phyloP scores from a whole-genome alignment of 2,888 invertebrate genomes.

The Dichetophora obliterata region DNA sequence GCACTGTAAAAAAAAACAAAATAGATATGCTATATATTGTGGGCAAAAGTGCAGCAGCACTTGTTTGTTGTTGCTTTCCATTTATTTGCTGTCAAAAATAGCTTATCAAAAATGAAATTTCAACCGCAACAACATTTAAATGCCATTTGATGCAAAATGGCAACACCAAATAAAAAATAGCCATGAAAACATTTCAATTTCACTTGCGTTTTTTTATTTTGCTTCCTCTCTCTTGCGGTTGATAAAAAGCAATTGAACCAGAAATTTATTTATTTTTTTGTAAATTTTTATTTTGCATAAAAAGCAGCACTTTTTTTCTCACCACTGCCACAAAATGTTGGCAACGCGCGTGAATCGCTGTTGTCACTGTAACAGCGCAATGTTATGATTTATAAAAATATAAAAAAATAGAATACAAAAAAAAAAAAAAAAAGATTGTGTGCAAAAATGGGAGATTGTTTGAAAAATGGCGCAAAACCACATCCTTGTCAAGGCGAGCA shows the following conservation, averaged over 20 bases:
- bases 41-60: neutral
- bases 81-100: conserved; percentile 9
- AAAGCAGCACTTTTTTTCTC: too few relatives aligned
- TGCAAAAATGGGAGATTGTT: neutral
- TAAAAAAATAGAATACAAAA: neutral
- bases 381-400: too few relatives aligned
- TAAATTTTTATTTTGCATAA: too few relatives aligned
- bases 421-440: neutral
- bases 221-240: neutral
- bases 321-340: too few relatives aligned
- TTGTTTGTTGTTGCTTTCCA: neutral
- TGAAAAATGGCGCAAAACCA: conserved; percentile 1
- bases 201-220: neutral
- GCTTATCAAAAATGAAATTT: conserved; percentile 22
- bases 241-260: too few relatives aligned
- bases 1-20: neutral
- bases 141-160: neutral
- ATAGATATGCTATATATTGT: too few relatives aligned
- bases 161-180: neutral
- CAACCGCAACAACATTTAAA: conserved; percentile 26
- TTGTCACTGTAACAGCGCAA: too few relatives aligned
- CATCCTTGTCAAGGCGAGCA: neutral
- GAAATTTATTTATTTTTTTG: too few relatives aligned
- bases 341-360: too few relatives aligned
- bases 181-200: neutral